Base-by-base conservation (phyloP, 2,113 vertebrate genomes). In the Stigmatopora argus region DNA sequence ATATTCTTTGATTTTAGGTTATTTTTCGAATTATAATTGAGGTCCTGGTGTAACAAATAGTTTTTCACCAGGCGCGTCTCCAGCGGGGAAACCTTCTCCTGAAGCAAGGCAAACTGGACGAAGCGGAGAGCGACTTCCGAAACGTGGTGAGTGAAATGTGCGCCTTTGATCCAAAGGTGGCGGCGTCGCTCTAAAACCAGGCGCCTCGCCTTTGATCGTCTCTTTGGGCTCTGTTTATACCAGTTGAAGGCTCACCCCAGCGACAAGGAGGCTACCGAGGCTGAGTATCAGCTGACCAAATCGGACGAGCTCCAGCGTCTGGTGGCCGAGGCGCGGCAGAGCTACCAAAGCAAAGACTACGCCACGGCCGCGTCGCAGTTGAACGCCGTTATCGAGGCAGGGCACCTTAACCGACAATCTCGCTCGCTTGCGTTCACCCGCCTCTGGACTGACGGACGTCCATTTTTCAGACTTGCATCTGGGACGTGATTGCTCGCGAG, bases 111-210 rank as follows among this genome's bases (percentile, higher is more conserved):
- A 97, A 90, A 73, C 90, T 99, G 1, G 94, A 96, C 78, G 96
- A 99, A 86, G 96, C 97, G 10, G 94, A 95, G 81, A 92, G 92
- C 47, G 97, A 99, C 84, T 99, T 97, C 61, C 95, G 94, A 83
- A 96, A 90, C 72, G 96, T 99, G 93, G 97, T 98, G 87, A 91
- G 95, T 74, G 10, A 11, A 59, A 17, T 11, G 3, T n/a, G 4
- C 9, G 13, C 19, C 0, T 9, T 69, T 69, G 55, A 53, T 85
- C 85, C 85, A 78, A 21, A 78, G 85, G 44, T 80, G 81, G 85
- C 87, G 84, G 69, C 79, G 74, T 86, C 78, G 69, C 60, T 60
- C 78, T 62, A 11, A 38, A 51, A n/a, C 18, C 38, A 12, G 17
- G 18, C 38, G 35, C 31, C 7, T 3, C 35, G 7, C 7, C 9